These are phyloP conservation scores for Ladona fulva DNA, from an alignment of 1,140 invertebrate genomes.

Conservation along the genomic window DNA sequence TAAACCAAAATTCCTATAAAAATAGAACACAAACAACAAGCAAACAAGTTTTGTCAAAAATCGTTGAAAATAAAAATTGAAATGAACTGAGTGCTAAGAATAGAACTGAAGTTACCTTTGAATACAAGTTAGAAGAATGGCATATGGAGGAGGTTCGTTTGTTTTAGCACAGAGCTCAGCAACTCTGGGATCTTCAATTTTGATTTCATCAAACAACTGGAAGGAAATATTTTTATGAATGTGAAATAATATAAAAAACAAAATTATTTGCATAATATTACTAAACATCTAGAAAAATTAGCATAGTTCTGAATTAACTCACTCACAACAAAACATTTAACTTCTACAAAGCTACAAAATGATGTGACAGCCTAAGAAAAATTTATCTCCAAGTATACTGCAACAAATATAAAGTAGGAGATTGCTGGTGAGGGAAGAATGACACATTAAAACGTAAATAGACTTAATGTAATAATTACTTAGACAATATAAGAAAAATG, in stretches of 20 bases:
- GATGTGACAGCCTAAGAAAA: background rate
- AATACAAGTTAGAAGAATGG: constrained; percentile 84
- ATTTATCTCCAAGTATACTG: no score
- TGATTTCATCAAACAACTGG: constrained; percentile 88
- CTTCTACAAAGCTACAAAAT: no score
- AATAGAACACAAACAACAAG: constrained; percentile 19
- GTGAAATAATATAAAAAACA: constrained; percentile 19
- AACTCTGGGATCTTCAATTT: constrained; percentile 86
- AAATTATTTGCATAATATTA: constrained; percentile 15
- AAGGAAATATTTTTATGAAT: constrained; percentile 23
- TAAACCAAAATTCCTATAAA: constrained; percentile 71
- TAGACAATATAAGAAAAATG: no score
- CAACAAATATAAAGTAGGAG: no score
- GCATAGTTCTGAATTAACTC: no score
- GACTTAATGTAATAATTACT: no score
- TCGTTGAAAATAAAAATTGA: background rate
- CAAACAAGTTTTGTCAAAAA: background rate
- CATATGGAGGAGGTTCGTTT: constrained; percentile 89
- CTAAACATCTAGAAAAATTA: no score
- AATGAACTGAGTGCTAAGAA: no score
- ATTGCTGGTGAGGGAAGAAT: no score
- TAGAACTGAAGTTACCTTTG: constrained; percentile 58
- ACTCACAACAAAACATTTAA: no score
- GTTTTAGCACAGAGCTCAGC: constrained; percentile 89
- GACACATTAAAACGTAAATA: no score